phyloP scores from a whole-genome alignment of 1,140 invertebrate genomes.

The Vanessa tameamea region DNA sequence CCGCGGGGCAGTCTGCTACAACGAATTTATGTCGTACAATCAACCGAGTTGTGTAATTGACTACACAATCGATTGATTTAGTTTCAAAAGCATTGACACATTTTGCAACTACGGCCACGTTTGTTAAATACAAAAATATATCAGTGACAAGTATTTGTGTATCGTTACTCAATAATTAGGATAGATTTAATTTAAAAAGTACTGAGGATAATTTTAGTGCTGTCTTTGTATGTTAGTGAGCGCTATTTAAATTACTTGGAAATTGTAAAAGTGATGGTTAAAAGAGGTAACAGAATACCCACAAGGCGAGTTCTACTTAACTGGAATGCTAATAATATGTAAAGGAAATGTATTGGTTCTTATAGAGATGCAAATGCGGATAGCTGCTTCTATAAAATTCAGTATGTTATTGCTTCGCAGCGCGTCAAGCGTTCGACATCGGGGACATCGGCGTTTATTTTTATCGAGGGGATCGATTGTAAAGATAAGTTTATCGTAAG shows the following conservation, averaged over 20 bases:
- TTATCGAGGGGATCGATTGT: constrained; percentile 76
- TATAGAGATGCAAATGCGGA: constrained; percentile 75
- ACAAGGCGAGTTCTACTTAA: constrained; percentile 31
- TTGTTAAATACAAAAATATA: too few relatives aligned
- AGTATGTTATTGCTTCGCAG: constrained; percentile 70
- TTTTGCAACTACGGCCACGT: too few relatives aligned
- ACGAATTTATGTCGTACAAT: constrained; percentile 27
- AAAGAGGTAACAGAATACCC: constrained; percentile 30
- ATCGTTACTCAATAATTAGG: neutral
- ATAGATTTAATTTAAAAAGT: constrained; percentile 13
- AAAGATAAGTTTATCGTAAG: constrained; percentile 79
- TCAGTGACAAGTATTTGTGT: too few relatives aligned
- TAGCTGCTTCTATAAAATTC: constrained; percentile 69
- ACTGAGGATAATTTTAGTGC: constrained; percentile 7
- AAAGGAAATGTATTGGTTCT: constrained; percentile 71
- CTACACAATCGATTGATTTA: constrained; percentile 8
- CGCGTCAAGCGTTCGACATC: constrained; percentile 68
- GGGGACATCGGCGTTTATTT: constrained; percentile 66
- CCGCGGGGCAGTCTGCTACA: constrained; percentile 22
- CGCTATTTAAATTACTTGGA: constrained; percentile 26
- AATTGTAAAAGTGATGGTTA: constrained; percentile 22
- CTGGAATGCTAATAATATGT: constrained; percentile 72
- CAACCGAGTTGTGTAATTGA: constrained; percentile 22
- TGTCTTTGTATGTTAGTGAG: constrained; percentile 11
- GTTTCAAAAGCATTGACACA: neutral